Conservation (phyloP, 2,113 vertebrate species). For the Cyprinodon tularosa region DNA sequence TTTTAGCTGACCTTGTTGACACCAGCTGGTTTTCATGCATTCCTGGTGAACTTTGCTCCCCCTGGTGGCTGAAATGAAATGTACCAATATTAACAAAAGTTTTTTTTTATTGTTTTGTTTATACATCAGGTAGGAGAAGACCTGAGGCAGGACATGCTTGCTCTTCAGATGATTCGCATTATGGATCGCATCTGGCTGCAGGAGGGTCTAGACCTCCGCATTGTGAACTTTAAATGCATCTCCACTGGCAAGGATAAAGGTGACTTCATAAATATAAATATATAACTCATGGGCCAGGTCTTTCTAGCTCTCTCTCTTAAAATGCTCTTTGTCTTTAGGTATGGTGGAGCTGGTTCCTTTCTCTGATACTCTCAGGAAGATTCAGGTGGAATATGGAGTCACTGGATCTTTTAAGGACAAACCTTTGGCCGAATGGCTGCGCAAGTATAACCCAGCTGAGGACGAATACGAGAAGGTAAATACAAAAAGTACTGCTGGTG, state of each 20-base stretch:
- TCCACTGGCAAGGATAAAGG: constrained; percentile 97
- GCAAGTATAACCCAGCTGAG: constrained; percentile 97
- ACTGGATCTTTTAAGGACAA: constrained; percentile 99
- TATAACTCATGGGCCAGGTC: too few species aligned
- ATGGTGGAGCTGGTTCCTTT: constrained; percentile 97
- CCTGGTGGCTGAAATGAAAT: constrained; percentile 52
- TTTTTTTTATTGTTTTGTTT: not conserved
- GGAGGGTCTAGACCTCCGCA: constrained; percentile 95
- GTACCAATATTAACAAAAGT: not conserved
- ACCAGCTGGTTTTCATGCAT: constrained; percentile 7
- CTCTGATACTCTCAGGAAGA: constrained; percentile 97
- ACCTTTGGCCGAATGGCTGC: constrained; percentile 95
- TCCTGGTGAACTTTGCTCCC: constrained; percentile 27
- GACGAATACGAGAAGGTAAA: constrained; percentile 97
- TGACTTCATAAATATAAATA: constrained; percentile 40
- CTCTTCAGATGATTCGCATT: constrained; percentile 98
- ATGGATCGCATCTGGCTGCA: constrained; percentile 99
- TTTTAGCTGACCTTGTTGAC: constrained; percentile 1
- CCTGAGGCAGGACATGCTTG: constrained; percentile 97
- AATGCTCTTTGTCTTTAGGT: constrained; percentile 71
- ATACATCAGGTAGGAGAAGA: constrained; percentile 91
- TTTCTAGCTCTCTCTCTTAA: not conserved
- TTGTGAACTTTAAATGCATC: constrained; percentile 97
- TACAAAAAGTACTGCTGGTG: not conserved
- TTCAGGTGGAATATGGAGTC: constrained; percentile 97